Conservation (phyloP, 2,113 vertebrate species). For the Proterorhinus semilunaris region DNA sequence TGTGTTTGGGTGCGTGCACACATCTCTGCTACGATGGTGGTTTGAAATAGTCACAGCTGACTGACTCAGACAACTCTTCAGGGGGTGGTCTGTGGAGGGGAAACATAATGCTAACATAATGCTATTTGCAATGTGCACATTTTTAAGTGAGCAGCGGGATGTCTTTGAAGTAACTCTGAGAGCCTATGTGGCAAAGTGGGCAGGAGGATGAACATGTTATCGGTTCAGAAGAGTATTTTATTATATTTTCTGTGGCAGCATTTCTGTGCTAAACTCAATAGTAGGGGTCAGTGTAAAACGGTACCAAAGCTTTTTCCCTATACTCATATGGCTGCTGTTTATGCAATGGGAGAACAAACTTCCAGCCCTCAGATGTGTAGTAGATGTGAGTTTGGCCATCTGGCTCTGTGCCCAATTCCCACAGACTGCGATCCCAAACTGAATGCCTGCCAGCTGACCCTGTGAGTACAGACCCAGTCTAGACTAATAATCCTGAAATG, state of each 20-base stretch:
- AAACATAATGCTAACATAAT: conserved; percentile 9
- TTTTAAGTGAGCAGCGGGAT: conserved; percentile 14
- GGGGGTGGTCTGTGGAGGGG: not conserved
- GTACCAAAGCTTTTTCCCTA: conserved; percentile 10
- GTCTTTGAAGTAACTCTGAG: conserved; percentile 5
- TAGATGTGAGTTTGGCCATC: conserved; percentile 2
- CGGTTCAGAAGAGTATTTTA: not conserved
- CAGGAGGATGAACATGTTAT: not conserved
- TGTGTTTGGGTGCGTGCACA: not conserved
- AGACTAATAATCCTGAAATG: conserved; percentile 12
- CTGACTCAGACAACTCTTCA: not conserved
- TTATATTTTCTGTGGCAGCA: not conserved
- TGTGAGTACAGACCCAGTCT: conserved; percentile 4
- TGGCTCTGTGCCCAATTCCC: conserved; percentile 33
- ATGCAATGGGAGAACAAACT: not conserved
- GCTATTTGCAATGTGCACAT: conserved; percentile 9
- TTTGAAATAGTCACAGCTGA: conserved; percentile 14
- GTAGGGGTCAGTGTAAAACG: conserved; percentile 46
- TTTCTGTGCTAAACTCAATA: conserved; percentile 13
- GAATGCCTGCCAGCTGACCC: conserved; percentile 18
- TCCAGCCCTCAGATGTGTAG: conserved; percentile 8
- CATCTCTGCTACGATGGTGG: not conserved
- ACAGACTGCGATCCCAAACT: conserved; percentile 19
- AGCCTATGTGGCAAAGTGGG: not conserved
- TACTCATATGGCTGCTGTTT: not conserved